phyloP scores from a whole-genome alignment of 2,888 invertebrate species.

The Lepidochrysops patricia region DNA sequence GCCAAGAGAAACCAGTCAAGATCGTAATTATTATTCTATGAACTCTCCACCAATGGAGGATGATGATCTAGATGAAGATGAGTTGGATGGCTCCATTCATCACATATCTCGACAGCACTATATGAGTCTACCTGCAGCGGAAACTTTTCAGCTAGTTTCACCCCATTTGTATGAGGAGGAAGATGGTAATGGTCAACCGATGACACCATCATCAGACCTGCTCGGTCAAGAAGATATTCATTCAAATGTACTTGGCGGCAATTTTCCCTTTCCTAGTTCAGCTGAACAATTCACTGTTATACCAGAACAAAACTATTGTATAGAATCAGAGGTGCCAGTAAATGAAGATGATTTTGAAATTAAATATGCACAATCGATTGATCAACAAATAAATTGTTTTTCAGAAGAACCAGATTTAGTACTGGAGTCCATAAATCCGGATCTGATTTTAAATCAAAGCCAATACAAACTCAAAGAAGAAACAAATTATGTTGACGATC shows the following conservation, averaged over 20 bases:
- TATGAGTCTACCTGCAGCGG: conserved; percentile 74
- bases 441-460: conserved; percentile 43
- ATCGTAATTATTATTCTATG: conserved; percentile 63
- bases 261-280: conserved; percentile 66
- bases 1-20: conserved; percentile 67
- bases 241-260: conserved; percentile 61
- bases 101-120: conserved; percentile 74
- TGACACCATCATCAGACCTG: conserved; percentile 67
- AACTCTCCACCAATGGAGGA: conserved; percentile 63
- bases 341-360: conserved; percentile 58
- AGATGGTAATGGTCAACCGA: conserved; percentile 71
- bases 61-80: conserved; percentile 63
- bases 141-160: conserved; percentile 77
- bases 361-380: conserved; percentile 62
- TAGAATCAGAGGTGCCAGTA: conserved; percentile 55
- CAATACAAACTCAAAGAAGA: conserved; percentile 55
- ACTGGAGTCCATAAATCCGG: conserved; percentile 46
- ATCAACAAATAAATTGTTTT: conserved; percentile 46
- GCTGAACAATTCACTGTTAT: conserved; percentile 72
- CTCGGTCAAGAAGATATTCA: conserved; percentile 68
- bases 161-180: conserved; percentile 76
- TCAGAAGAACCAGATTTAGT: conserved; percentile 38
- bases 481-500: conserved; percentile 52
- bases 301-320: conserved; percentile 55
- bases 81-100: conserved; percentile 51